phyloP scores from a whole-genome alignment of 2,113 vertebrate species.

The Ophthalmolycus amberensis region DNA sequence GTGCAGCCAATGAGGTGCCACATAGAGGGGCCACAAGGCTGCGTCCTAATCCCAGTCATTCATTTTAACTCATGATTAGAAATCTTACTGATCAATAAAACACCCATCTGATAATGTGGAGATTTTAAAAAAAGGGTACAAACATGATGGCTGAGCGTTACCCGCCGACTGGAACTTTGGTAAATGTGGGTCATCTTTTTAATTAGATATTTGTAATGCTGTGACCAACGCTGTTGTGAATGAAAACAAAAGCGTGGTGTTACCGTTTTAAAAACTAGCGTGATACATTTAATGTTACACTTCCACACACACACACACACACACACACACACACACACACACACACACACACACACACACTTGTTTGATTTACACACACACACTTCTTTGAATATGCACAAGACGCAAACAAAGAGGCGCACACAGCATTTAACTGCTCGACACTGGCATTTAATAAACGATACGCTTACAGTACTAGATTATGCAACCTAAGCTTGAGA shows the following conservation, averaged over 20 bases:
- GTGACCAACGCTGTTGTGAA: neutral
- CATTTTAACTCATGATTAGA: neutral
- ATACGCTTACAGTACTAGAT: neutral
- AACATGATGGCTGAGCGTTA: neutral
- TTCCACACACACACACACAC: too few species aligned
- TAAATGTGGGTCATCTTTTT: neutral
- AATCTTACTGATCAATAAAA: neutral
- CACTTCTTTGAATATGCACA: neutral
- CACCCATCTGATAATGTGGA: neutral
- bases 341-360: too few species aligned
- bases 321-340: too few species aligned
- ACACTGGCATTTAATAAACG: neutral
- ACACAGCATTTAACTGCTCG: neutral
- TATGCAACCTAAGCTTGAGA: neutral
- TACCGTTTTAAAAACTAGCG: neutral
- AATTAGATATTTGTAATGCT: neutral
- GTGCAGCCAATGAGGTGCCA: too few species aligned
- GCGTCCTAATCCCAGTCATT: neutral
- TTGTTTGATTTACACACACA: too few species aligned
- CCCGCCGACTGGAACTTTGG: neutral
- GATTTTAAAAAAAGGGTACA: neutral
- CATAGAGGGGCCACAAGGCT: neutral
- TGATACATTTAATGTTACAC: neutral
- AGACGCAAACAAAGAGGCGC: neutral
- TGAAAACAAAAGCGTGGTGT: too few species aligned